These are phyloP conservation scores for Zhuqinia jingwanae DNA, from an alignment of 2,888 invertebrate species.

Conservation along the genomic window DNA sequence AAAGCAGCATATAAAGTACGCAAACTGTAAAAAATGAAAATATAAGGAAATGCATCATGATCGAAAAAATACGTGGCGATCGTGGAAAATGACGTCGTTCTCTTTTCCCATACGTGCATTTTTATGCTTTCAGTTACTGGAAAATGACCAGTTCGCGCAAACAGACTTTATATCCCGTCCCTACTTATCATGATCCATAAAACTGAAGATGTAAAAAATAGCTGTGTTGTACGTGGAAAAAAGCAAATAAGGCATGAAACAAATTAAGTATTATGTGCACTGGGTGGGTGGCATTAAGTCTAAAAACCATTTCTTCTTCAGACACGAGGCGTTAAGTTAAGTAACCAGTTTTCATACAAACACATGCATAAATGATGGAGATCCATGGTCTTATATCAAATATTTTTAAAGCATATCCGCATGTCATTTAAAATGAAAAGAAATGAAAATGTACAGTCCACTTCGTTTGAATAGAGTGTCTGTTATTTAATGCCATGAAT, in stretches of 20 bases:
- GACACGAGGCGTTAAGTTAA: no score
- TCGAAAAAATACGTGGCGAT: slow-evolving; percentile 26
- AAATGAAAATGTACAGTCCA: no score
- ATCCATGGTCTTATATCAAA: no score
- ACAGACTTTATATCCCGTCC: slow-evolving; percentile 38
- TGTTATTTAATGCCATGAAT: no score
- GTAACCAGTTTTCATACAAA: no score
- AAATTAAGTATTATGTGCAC: neutral
- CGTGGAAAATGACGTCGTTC: slow-evolving; percentile 39
- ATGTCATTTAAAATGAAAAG: no score
- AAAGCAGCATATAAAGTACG: neutral
- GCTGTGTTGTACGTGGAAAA: neutral
- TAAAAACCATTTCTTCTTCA: no score
- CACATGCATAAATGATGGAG: no score
- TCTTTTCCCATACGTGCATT: slow-evolving; percentile 30
- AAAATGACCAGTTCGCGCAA: slow-evolving; percentile 51
- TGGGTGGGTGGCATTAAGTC: no score
- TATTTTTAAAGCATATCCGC: no score
- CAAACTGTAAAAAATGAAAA: neutral
- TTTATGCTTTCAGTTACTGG: neutral
- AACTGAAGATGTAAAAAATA: slow-evolving; percentile 6
- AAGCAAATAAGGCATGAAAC: neutral
- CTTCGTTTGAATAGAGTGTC: no score
- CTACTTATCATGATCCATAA: neutral
- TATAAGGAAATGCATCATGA: neutral